A percentile compares a stretch with the other conserved stretches of the same genome.
Evolutionary conservation across 2,797 vertebrate species (phyloP).

Genomic region (Sternarchorhynchus goeldii): DNA sequence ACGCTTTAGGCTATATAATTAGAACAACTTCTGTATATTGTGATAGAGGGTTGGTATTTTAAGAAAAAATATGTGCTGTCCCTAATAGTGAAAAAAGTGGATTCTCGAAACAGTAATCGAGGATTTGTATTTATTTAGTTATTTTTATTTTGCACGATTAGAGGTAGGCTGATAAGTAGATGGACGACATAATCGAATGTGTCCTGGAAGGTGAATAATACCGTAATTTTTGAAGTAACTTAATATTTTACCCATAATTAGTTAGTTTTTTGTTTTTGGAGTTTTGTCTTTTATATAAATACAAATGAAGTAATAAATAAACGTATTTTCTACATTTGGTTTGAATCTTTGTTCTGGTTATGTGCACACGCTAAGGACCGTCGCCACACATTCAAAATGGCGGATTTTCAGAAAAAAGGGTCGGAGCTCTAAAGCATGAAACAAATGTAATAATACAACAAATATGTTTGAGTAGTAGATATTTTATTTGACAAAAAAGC

Average conservation of each 20-base stretch:
- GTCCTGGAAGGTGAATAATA: constrained; percentile 55
- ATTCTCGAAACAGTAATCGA: background rate
- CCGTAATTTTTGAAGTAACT: background rate
- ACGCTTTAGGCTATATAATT: too few relatives aligned
- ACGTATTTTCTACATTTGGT: background rate
- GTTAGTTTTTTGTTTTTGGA: background rate
- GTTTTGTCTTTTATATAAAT: too few relatives aligned
- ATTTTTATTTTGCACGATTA: constrained; percentile 3
- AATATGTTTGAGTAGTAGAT: constrained; percentile 54
- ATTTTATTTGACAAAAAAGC: constrained; percentile 43
- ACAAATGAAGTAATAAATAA: background rate
- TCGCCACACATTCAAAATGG: constrained; percentile 74
- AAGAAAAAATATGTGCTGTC: too few relatives aligned
- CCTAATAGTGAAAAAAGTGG: too few relatives aligned
- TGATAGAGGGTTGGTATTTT: too few relatives aligned
- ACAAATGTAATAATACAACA: constrained; percentile 54
- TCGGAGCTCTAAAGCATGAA: constrained; percentile 60
- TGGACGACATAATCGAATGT: constrained; percentile 20
- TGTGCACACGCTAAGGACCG: constrained; percentile 41
- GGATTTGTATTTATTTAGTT: background rate
- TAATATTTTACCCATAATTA: background rate
- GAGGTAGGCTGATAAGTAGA: constrained; percentile 17
- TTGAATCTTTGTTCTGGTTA: background rate
- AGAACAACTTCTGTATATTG: too few relatives aligned
- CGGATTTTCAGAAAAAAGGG: constrained; percentile 73